Base-by-base conservation (phyloP, 2,797 vertebrate genomes). In the Parambassis ranga region DNA sequence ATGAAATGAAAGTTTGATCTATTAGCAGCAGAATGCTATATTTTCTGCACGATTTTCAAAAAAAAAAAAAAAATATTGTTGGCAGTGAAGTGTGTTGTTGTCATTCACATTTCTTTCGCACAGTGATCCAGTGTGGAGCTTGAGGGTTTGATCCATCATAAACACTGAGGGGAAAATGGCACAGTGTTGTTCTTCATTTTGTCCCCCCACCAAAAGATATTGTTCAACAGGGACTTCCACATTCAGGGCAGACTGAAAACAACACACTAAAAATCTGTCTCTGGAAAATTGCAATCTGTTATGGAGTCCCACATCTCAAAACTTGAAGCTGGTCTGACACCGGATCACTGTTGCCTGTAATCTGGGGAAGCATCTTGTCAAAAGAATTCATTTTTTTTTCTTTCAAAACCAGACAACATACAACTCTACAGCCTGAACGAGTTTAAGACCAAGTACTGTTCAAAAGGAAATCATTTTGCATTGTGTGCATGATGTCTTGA, bases 251-350 rank as follows among this genome's bases (percentile, higher is more conserved):
- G 41, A 44, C 35, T 18, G 42, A 56, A 42, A 44, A 58, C n/a
- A 63, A 44, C 33, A 57, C 39, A 36, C 15, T 9, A 14, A 42
- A 50, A 28, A 50, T 50, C 32, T 30, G 18, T 57, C 28, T 51
- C 26, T 31, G 32, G 35, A 50, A 58, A 47, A 65, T 38, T 46
- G 65, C 10, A 32, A 58, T 73, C 59, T 59, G 15, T 56, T 55
- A 28, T 19, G 11, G 27, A 53, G 33, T 50, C 27, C 56, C 31
- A 56, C 47, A 63, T 52, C 5, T 8, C 27, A 66, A 32, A 65
- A 42, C 35, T 55, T 52, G 11, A 64, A 36, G 30, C 27, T 13
- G 10, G 16, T 31, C 38, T 14, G 41, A 60, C 66, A 42, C 16
- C 32, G 53, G 44, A 50, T 39, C 53, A 27, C 28, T 60, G 32